Base-by-base conservation (phyloP, 2,113 vertebrate species). In the Odocoileus hemionus region DNA sequence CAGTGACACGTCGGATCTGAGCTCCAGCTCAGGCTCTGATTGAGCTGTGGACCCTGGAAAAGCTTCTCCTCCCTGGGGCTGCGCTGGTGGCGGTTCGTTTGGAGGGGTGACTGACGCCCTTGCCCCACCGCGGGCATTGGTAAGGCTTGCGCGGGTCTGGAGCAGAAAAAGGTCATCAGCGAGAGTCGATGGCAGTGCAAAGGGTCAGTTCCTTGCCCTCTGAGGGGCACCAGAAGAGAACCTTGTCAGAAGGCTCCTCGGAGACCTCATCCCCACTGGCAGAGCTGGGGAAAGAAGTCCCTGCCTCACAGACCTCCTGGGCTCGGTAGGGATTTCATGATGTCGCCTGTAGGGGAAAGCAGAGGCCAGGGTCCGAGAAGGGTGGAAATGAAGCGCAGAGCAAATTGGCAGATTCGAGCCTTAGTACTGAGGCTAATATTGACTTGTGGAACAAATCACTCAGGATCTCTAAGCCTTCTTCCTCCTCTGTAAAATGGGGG, bases 301-400 rank as follows among this genome's bases (percentile, higher is more conserved):
- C 83, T 17, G 39, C 33, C n/a, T 93, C 67, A 3, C 54, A 60
- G 84, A 45, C 12, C 43, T 78, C 28, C 13, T 25, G 3, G 9
- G 25, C 2, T 1, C 0, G 4, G 2, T 1, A 25, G 28, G 36
- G 36, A 28, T 55, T 26, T 55, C n/a, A 25, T 10, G n/a, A 12
- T n/a, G 36, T 55, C 85, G 0, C 58, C 57, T 88, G 21, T 3
- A 11, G 8, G 15, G 19, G 43, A 80, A 57, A 60, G 30, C 6
- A 55, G 45, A 60, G 14, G 28, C 45, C 57, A 64, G 36, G 47
- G 19, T 57, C 45, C 7, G 36, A 89, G 36, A 12, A 25, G 74
- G 14, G 19, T 33, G 45, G 55, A 47, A 70, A 25, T 30, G 39
- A 16, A 21, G 25, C 28, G 6, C 43, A 80, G 58, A 21, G 57